Percentiles rank a stretch among this genome's conserved stretches.
These are phyloP conservation scores for Homalodisca vitripennis DNA, from an alignment of 1,140 invertebrate genomes.

Conservation along the genomic window DNA sequence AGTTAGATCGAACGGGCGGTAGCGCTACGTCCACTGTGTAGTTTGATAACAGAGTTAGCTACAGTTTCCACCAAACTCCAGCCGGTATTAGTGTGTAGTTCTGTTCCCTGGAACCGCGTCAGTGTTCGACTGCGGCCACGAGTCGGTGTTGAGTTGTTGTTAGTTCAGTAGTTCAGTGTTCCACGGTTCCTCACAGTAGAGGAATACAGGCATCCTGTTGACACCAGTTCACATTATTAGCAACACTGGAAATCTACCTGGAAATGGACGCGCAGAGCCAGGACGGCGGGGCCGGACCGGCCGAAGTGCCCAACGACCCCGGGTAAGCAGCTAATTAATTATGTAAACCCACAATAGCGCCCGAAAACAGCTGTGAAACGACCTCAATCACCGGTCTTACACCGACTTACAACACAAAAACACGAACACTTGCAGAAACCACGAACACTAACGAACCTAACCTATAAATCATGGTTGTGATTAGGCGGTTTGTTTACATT, in stretches of 20 bases:
- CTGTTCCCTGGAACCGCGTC: too few species aligned
- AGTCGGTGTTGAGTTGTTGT: neutral
- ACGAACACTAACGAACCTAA: too few species aligned
- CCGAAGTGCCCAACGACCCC: constrained; percentile 39
- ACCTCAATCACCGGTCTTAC: too few species aligned
- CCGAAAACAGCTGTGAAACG: too few species aligned
- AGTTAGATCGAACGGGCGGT: constrained; percentile 3
- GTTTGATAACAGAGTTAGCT: neutral
- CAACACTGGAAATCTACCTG: constrained; percentile 22
- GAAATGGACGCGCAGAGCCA: constrained; percentile 38
- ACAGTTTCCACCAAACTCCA: too few species aligned
- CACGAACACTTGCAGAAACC: too few species aligned
- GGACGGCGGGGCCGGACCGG: constrained; percentile 37
- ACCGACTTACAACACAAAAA: too few species aligned
- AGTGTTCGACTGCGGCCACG: neutral
- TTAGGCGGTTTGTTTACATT: too few species aligned
- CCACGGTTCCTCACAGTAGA: neutral
- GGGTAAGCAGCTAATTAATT: too few species aligned
- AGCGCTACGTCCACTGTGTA: neutral
- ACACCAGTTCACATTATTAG: neutral
- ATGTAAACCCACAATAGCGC: too few species aligned
- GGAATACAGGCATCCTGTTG: constrained; percentile 8
- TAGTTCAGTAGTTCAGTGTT: neutral
- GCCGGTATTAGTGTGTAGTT: too few species aligned
- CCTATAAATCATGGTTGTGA: too few species aligned